Percentiles rank a stretch among this genome's conserved stretches.
Evolutionary conservation across 2,797 vertebrate species (phyloP).

Genomic region (Acrossocheilus fasciatus): DNA sequence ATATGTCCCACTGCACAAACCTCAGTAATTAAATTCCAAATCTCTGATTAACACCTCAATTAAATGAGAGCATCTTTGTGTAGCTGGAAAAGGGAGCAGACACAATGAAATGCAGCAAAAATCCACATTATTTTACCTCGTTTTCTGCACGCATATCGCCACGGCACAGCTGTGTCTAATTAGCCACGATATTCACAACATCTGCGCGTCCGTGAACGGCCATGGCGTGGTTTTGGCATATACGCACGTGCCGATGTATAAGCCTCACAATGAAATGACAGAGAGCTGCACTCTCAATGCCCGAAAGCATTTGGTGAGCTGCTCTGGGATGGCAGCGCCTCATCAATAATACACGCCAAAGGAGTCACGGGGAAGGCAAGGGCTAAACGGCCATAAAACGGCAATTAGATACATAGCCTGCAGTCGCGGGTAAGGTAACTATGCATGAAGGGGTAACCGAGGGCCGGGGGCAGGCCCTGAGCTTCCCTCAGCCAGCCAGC

Average conservation of each 20-base stretch:
- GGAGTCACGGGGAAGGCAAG: slow-evolving; percentile 40
- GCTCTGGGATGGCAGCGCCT: slow-evolving; percentile 22
- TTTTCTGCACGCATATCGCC: slow-evolving; percentile 19
- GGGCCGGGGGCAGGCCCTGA: slow-evolving; percentile 42
- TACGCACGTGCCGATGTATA: neutral
- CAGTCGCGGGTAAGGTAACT: slow-evolving; percentile 41
- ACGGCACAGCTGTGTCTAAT: slow-evolving; percentile 40
- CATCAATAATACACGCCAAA: slow-evolving; percentile 45
- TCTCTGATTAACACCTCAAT: slow-evolving; percentile 39
- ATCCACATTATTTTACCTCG: slow-evolving; percentile 5
- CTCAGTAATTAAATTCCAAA: slow-evolving; percentile 19
- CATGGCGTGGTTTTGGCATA: slow-evolving; percentile 8
- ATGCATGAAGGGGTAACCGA: slow-evolving; percentile 49
- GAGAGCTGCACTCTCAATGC: neutral
- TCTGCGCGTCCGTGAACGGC: neutral
- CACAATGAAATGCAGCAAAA: slow-evolving; percentile 1
- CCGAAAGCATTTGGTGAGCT: slow-evolving; percentile 33
- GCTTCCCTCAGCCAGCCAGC: slow-evolving; percentile 39
- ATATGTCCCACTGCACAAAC: slow-evolving; percentile 29
- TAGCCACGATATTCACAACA: slow-evolving; percentile 31
- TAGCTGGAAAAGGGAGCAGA: slow-evolving; percentile 5
- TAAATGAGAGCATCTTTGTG: slow-evolving; percentile 34
- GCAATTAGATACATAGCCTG: slow-evolving; percentile 50
- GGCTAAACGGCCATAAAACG: slow-evolving; percentile 49
- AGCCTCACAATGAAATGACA: slow-evolving; percentile 14